Base-by-base conservation (phyloP, 2,888 invertebrate genomes). In the Platerodrilus igneus region DNA sequence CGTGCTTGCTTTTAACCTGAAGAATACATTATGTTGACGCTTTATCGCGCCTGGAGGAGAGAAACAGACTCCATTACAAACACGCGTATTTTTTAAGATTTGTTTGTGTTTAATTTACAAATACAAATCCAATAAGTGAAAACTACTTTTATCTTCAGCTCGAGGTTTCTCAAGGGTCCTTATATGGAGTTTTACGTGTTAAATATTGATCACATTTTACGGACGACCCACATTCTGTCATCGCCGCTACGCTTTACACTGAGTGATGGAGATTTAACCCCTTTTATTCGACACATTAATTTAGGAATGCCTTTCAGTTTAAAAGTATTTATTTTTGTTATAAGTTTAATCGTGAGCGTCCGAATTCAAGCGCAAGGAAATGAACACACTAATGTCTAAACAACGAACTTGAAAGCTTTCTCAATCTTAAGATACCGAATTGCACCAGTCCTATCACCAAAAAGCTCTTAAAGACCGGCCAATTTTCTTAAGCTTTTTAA, bases 171-270 rank as follows among this genome's bases (percentile, higher is more conserved):
- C 43, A 19, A 32, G 39, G 30, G 43, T 15, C 28, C 37, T 37
- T 29, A 35, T 38, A 37, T 42, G 42, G 37, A 43, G 43, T 38
- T 65, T 91, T 86, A 68, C 93, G 92, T 43, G 52, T 48, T 54
- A 55, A 58, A 58, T 56, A 58, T 58, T 55, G 58, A 58, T 58
- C 54, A 52, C 54, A 40, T 46, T 48, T 44, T 47, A 44, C 38
- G 41, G 34, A 45, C 57, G 57, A 56, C 59, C 57, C 56, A 58
- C 56, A 58, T 59, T 56, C 55, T 55, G 55, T 55, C 56, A 55
- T 51, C 53, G 48, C 50, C 37, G 34, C 37, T 41, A 33, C 41
- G 41, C 32, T 37, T 41, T 37, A 27, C 42, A 37, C 42, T 33
- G 33, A 37, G 37, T 25, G 37, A 37, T 37, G 42, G 34, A 29